Base-by-base conservation (phyloP, 2,113 vertebrate species). In the Peromyscus leucopus region DNA sequence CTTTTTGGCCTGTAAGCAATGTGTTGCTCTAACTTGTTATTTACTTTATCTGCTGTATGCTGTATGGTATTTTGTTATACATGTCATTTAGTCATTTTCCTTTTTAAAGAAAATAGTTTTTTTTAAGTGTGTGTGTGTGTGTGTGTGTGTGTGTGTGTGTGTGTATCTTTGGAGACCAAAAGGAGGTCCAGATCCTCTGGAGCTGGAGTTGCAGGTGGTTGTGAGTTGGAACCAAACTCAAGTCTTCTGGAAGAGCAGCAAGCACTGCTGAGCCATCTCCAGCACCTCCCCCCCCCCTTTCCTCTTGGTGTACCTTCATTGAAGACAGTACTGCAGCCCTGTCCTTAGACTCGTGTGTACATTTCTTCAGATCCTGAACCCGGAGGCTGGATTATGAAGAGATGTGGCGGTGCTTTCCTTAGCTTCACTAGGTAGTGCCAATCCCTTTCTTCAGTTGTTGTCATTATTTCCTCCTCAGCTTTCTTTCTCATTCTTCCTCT, bases 331-430 rank as follows among this genome's bases (percentile, higher is more conserved):
- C 61, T 17, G 28, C 39, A 46, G 6, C 94, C n/a, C 19, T 51
- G 10, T 80, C 48, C 93, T 33, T 39, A 19, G 48, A 69, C 1
- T 36, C 16, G 15, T 2, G 13, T 94, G 17, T 46, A 63, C 39
- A 39, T 87, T 82, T 90, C 61, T 78, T 69, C 48, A 69, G 57
- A 8, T 5, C 85, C 11, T 84, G 17, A 85, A 48, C 46, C 28
- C 85, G 65, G 46, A 88, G 36, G 39, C 89, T 26, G 57, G 59
- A 55, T 79, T 79, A 48, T 91, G 74, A 79, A 39, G 13, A 39
- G 79, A 51, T 87, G 19, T 55, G 55, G 63, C 19, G 11, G 48
- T 84, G 51, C 76, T 96, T 96, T 79, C 51, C 82, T 90, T 33
- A 84, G 26, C 69, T 93, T 84, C 78, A 16, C 7, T 94, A 26